A percentile compares a stretch with the other conserved stretches of the same genome.
Evolutionary conservation across 2,888 invertebrate species (phyloP).

Genomic region (Dastarcus helophoroides): DNA sequence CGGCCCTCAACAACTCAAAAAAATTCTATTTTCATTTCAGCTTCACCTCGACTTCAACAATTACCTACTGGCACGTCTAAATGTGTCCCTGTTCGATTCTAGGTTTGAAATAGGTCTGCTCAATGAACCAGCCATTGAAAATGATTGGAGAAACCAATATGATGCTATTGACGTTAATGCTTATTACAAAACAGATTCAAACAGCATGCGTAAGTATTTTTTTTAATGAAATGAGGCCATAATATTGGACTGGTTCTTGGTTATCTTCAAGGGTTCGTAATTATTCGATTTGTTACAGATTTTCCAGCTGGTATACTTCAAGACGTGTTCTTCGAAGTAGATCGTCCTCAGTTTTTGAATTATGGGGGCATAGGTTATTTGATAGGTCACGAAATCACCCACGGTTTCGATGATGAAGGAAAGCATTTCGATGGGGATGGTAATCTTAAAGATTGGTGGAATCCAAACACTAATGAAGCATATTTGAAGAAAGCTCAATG

Average conservation of each 20-base stretch:
- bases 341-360: conserved; percentile 9
- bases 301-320: conserved; percentile 10
- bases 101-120: too few species aligned
- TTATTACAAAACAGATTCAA: conserved; percentile 6
- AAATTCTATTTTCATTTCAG: too few species aligned
- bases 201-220: conserved; percentile 11
- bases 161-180: conserved; percentile 9
- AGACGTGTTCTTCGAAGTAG: conserved; percentile 7
- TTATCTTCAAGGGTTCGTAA: too few species aligned
- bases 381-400: conserved; percentile 10
- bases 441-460: conserved; percentile 35
- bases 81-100: too few species aligned
- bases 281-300: too few species aligned
- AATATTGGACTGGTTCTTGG: too few species aligned
- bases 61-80: too few species aligned
- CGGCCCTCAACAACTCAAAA: too few species aligned
- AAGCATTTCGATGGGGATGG: conserved; percentile 9
- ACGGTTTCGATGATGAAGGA: conserved; percentile 10
- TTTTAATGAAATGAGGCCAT: too few species aligned
- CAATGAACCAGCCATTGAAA: conserved; percentile 6
- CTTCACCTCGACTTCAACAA: too few species aligned
- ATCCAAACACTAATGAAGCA: conserved; percentile 75
- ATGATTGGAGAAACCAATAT: conserved; percentile 10
- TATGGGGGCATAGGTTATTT: conserved; percentile 9
- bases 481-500: conserved; percentile 72